A percentile compares a stretch with the other conserved stretches of the same genome.
phyloP scores from a whole-genome alignment of 2,797 vertebrate species.

The Peromyscus attwateri region DNA sequence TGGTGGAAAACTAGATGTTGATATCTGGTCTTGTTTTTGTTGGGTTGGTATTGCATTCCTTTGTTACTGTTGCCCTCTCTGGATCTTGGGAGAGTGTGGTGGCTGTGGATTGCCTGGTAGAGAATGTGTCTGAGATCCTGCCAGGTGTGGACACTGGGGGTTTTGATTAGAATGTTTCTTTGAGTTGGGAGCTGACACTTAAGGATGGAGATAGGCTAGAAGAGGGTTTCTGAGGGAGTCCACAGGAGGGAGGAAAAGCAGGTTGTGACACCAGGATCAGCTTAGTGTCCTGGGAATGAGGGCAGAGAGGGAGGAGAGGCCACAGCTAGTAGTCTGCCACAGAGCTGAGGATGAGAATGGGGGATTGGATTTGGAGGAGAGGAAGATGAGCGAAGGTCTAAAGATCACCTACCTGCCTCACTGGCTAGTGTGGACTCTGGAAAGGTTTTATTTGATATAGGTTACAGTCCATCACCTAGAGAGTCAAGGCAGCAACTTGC shows the following conservation, averaged over 20 bases:
- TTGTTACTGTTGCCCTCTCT: background rate
- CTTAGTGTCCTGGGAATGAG: background rate
- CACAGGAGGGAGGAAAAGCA: background rate
- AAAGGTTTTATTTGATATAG: background rate
- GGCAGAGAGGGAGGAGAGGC: background rate
- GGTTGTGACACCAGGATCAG: background rate
- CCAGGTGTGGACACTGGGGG: accelerated
- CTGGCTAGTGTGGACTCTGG: background rate
- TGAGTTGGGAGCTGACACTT: background rate
- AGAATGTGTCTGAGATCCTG: background rate
- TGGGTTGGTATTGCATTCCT: background rate
- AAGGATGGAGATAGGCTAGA: background rate
- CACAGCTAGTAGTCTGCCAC: background rate
- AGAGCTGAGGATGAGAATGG: background rate
- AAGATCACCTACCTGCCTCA: background rate
- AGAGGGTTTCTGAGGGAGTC: background rate
- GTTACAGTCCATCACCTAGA: background rate
- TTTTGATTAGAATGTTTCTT: background rate
- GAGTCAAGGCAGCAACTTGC: background rate
- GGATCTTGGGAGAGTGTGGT: too few species aligned
- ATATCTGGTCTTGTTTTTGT: background rate
- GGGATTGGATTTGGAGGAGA: background rate
- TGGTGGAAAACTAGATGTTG: background rate
- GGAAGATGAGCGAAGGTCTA: background rate
- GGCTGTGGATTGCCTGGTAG: background rate